A percentile compares a stretch with the other conserved stretches of the same genome.
These are phyloP conservation scores for Diarsia rubi DNA, from an alignment of 2,888 invertebrate species.

Conservation along the genomic window DNA sequence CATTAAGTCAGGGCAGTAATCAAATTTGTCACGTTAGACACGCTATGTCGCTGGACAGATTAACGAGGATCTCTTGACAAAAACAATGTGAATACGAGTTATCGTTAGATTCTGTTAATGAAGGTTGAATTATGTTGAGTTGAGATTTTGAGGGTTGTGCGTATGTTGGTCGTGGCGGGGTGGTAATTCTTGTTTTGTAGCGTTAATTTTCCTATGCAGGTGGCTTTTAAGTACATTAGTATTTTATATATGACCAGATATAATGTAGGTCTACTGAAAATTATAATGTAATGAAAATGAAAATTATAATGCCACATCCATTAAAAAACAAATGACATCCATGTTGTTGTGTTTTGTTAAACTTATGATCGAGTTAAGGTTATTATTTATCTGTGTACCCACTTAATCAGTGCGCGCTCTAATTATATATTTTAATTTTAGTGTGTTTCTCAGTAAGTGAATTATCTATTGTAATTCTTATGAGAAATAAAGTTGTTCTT, in stretches of 20 bases:
- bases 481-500: too few species aligned
- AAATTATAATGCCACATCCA: too few species aligned
- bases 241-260: not conserved
- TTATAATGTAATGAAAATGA: too few species aligned
- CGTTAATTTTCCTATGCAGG: not conserved
- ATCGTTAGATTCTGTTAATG: slow-evolving; percentile 30
- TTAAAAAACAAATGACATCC: too few species aligned
- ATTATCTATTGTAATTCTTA: too few species aligned
- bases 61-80: slow-evolving; percentile 45
- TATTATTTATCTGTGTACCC: too few species aligned
- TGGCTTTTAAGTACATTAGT: not conserved
- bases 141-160: slow-evolving; percentile 13
- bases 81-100: slow-evolving; percentile 50
- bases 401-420: too few species aligned
- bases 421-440: too few species aligned
- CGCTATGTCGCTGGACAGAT: slow-evolving; percentile 63
- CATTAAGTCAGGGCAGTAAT: slow-evolving; percentile 68
- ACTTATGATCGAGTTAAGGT: too few species aligned
- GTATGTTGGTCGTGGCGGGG: slow-evolving; percentile 1
- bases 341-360: too few species aligned
- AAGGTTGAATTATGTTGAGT: slow-evolving; percentile 37
- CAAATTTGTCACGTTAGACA: slow-evolving; percentile 67
- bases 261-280: not conserved
- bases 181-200: not conserved
- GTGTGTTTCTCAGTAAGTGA: too few species aligned